phyloP scores from a whole-genome alignment of 2,888 invertebrate species.

The Biston betularia region DNA sequence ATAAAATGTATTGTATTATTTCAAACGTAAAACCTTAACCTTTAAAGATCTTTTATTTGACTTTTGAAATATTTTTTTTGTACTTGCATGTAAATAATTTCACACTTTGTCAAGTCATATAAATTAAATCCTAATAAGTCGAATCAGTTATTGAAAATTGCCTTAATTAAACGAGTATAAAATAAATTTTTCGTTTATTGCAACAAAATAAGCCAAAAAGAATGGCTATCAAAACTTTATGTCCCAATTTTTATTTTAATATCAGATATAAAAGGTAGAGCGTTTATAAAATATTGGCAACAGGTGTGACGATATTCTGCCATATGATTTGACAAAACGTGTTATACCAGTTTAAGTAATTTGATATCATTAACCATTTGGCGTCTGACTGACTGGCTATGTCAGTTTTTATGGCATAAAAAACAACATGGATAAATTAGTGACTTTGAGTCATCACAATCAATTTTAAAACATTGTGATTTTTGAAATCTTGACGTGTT shows the following conservation, averaged over 20 bases:
- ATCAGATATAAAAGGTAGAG: constrained; percentile 19
- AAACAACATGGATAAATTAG: constrained; percentile 23
- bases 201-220: constrained; percentile 5
- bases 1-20: too few relatives aligned
- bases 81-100: not conserved
- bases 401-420: constrained; percentile 34
- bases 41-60: too few relatives aligned
- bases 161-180: constrained; percentile 7
- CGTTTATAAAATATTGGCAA: constrained; percentile 45
- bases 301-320: constrained; percentile 52
- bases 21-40: too few relatives aligned
- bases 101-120: constrained; percentile 1
- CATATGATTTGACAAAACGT: constrained; percentile 46
- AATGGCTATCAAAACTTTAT: constrained; percentile 7
- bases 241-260: constrained; percentile 20
- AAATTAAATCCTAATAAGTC: constrained; percentile 3
- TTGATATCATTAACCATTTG: constrained; percentile 46
- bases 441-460: constrained; percentile 32
- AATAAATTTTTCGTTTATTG: not conserved
- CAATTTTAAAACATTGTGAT: constrained; percentile 22
- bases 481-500: not conserved
- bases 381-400: constrained; percentile 45
- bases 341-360: constrained; percentile 43
- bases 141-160: constrained; percentile 10
- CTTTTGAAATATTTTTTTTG: not conserved